Conservation (phyloP, 2,797 vertebrate genomes). For the Antrozous pallidus region DNA sequence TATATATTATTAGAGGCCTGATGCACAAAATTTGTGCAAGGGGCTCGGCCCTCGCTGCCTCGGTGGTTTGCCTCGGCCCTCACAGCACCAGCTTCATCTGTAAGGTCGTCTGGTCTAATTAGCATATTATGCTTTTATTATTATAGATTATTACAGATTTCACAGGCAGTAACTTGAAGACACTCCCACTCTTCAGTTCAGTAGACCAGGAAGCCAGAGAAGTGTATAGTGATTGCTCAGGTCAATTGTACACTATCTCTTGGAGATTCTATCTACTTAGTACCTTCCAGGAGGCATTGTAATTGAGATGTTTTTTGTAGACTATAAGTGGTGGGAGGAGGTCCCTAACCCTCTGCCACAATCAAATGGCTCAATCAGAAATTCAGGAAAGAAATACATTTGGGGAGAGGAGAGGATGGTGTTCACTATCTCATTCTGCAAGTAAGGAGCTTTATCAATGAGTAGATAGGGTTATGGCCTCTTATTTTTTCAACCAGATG, state of each 20-base stretch:
- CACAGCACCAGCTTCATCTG: too few relatives aligned
- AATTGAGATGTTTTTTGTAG: background rate
- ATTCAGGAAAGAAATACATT: background rate
- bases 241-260: background rate
- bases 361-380: background rate
- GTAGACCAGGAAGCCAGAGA: background rate
- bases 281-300: background rate
- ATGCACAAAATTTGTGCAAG: too few relatives aligned
- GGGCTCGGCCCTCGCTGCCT: too few relatives aligned
- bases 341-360: background rate
- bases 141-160: too few relatives aligned
- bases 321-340: background rate
- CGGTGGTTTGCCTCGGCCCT: too few relatives aligned
- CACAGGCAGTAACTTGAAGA: background rate
- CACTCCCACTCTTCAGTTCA: background rate
- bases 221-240: background rate
- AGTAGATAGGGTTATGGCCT: background rate
- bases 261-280: background rate
- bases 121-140: too few relatives aligned
- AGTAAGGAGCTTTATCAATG: background rate
- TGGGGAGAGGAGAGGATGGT: background rate
- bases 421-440: background rate
- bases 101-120: too few relatives aligned
- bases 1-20: background rate
- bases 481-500: background rate